Evolutionary conservation across 2,888 invertebrate genomes (phyloP).

Genomic region (Scaptomyza reducta): DNA sequence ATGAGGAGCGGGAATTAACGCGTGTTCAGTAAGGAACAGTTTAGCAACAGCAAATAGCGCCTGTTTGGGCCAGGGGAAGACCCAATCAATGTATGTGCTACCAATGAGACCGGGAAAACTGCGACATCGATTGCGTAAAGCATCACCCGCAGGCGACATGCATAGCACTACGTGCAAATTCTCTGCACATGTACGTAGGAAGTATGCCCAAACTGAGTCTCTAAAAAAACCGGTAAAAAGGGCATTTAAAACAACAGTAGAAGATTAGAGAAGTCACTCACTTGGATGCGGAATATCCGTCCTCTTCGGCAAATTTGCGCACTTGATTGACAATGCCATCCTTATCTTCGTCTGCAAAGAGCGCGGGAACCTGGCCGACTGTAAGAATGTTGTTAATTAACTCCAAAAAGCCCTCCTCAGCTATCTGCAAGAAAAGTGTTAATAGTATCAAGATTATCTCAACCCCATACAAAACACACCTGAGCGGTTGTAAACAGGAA

Average conservation of each 20-base stretch:
- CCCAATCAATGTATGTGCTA: constrained; percentile 96
- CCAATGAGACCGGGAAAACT: constrained; percentile 97
- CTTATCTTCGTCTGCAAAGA: constrained; percentile 95
- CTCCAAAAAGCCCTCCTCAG: constrained; percentile 93
- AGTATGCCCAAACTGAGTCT: constrained; percentile 94
- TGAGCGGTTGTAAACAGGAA: constrained; percentile 94
- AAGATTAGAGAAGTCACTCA: constrained; percentile 66
- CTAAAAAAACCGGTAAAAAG: constrained; percentile 80
- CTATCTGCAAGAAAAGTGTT: constrained; percentile 84
- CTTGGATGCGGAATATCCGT: constrained; percentile 90
- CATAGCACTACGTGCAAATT: constrained; percentile 95
- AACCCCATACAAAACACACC: constrained; percentile 80
- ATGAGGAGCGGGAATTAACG: constrained; percentile 84
- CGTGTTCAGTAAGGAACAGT: constrained; percentile 91
- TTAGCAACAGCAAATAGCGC: constrained; percentile 94
- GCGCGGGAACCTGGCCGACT: constrained; percentile 93
- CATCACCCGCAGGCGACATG: constrained; percentile 95
- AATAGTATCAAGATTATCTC: background rate
- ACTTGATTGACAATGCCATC: constrained; percentile 90
- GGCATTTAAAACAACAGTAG: background rate
- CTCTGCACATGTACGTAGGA: constrained; percentile 90
- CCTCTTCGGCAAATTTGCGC: constrained; percentile 88
- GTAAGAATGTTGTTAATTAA: constrained; percentile 96
- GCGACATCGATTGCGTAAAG: constrained; percentile 92
- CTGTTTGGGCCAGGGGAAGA: constrained; percentile 96